A percentile compares a stretch with the other conserved stretches of the same genome.
phyloP scores from a whole-genome alignment of 2,888 invertebrate genomes.

The Diplazon laetatorius region DNA sequence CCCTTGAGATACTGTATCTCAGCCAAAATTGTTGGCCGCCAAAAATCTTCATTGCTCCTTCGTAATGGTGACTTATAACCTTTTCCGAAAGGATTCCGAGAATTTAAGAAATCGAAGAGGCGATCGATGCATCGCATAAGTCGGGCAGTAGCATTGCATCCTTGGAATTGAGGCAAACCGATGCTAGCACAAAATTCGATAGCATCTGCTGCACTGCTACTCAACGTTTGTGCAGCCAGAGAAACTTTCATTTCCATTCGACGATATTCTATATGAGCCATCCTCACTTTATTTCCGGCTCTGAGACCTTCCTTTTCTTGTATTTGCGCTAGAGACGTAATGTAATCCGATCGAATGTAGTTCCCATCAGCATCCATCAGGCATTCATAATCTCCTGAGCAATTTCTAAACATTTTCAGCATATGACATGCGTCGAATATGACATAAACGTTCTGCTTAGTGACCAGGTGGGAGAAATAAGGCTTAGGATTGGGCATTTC shows the following conservation, averaged over 20 bases:
- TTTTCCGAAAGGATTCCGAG: conserved; percentile 40
- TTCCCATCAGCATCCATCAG: conserved; percentile 42
- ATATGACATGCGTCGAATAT: conserved; percentile 65
- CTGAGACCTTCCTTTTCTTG: conserved; percentile 63
- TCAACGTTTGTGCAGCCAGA: conserved; percentile 61
- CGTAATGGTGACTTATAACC: neutral
- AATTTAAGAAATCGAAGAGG: conserved; percentile 69
- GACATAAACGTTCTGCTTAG: conserved; percentile 50
- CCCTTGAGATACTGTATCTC: too few relatives aligned
- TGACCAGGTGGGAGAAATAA: conserved; percentile 24
- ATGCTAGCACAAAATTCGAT: conserved; percentile 64
- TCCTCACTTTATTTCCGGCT: conserved; percentile 63
- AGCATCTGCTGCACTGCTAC: conserved; percentile 68
- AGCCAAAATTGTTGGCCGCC: too few relatives aligned
- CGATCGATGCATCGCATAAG: conserved; percentile 67
- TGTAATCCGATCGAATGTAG: conserved; percentile 57
- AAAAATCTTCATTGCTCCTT: too few relatives aligned
- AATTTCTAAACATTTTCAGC: conserved; percentile 70
- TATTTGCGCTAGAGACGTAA: conserved; percentile 49
- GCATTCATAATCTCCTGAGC: conserved; percentile 65
- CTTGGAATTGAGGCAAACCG: conserved; percentile 64
- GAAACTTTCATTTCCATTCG: conserved; percentile 68
- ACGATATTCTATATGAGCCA: conserved; percentile 54
- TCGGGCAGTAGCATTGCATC: conserved; percentile 60
- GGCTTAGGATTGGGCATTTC: too few relatives aligned